Conservation (phyloP, 2,797 vertebrate species). For the Rousettus madagascariensis region DNA sequence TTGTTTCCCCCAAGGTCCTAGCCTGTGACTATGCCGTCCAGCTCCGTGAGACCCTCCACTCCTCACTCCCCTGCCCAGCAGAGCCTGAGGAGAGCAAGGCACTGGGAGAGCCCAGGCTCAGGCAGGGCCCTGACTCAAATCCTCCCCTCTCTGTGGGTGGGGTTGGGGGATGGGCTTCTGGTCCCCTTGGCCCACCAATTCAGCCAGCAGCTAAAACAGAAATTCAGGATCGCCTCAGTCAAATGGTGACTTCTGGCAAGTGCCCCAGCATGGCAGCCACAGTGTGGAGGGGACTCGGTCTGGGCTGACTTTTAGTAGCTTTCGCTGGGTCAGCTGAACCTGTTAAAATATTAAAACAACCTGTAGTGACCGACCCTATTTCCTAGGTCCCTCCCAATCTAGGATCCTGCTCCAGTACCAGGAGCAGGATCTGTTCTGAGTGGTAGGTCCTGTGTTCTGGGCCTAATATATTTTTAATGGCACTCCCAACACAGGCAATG, state of each 20-base stretch:
- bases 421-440: neutral
- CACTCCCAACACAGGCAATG: neutral
- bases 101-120: accelerated
- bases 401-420: neutral
- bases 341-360: neutral
- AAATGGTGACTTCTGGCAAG: too few species aligned
- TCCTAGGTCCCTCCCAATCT: neutral
- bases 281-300: accelerated
- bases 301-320: neutral
- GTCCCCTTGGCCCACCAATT: neutral
- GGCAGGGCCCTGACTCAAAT: neutral
- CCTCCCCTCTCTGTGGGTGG: neutral
- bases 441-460: neutral
- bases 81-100: neutral
- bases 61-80: neutral
- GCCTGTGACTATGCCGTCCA: neutral
- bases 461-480: neutral
- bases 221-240: neutral
- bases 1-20: neutral
- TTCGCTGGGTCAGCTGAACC: too few species aligned
- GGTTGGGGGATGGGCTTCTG: too few species aligned
- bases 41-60: neutral
- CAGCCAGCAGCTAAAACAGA: neutral
- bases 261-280: neutral
- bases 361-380: neutral